These are phyloP conservation scores for Podilymbus podiceps DNA, from an alignment of 2,113 vertebrate genomes.

Conservation along the genomic window DNA sequence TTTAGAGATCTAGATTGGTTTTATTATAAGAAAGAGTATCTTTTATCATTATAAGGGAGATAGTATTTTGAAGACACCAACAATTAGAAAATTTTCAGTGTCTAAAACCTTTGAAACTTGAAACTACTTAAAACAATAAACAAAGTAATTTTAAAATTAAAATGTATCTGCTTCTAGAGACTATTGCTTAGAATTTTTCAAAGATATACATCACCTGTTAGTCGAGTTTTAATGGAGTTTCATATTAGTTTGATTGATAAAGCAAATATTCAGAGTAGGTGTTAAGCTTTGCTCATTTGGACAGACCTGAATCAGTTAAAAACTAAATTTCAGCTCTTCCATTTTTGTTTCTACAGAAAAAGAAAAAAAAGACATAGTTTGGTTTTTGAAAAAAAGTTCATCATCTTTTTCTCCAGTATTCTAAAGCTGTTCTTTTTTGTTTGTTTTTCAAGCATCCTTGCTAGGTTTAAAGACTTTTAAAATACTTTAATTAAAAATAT, in stretches of 20 bases:
- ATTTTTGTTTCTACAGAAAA: background rate
- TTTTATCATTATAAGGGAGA: background rate
- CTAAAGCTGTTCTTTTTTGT: background rate
- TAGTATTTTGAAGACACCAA: background rate
- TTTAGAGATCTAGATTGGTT: background rate
- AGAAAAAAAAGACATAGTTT: fast-evolving
- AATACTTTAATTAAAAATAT: background rate
- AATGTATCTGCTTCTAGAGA: background rate
- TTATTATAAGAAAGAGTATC: background rate
- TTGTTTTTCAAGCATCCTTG: background rate
- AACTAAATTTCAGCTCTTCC: background rate
- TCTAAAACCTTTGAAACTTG: background rate
- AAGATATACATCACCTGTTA: fast-evolving
- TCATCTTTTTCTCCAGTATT: fast-evolving
- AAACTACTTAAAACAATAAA: background rate
- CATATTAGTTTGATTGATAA: background rate
- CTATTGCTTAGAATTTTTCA: background rate
- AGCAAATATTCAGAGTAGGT: background rate
- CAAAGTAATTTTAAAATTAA: background rate
- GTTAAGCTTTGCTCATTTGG: background rate
- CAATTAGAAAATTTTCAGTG: background rate
- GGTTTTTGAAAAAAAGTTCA: background rate
- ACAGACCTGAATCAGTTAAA: background rate
- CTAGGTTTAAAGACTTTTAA: background rate
- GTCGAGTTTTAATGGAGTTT: background rate